A percentile compares a stretch with the other conserved stretches of the same genome.
These are phyloP conservation scores for Anarhynchus alexandrinus DNA, from an alignment of 2,113 vertebrate genomes.

Conservation along the genomic window DNA sequence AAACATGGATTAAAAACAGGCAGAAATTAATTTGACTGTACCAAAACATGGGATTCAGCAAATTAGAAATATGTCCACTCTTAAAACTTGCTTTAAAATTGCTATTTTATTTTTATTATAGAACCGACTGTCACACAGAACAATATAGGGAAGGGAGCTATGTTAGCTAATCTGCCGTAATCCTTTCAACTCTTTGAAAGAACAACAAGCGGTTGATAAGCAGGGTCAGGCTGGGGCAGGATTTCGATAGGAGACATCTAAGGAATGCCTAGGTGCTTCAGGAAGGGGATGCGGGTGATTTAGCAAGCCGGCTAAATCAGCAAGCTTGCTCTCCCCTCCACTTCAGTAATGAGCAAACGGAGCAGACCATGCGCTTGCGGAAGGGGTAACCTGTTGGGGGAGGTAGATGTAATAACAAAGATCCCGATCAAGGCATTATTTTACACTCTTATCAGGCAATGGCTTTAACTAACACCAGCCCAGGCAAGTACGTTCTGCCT, in stretches of 20 bases:
- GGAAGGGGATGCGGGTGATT: slow-evolving; percentile 36
- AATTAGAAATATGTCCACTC: neutral
- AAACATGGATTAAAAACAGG: neutral
- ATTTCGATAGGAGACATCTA: slow-evolving; percentile 52
- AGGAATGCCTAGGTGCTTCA: slow-evolving; percentile 62
- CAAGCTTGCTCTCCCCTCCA: neutral
- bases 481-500: neutral
- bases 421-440: fast-evolving
- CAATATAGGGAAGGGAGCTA: neutral
- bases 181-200: slow-evolving; percentile 51
- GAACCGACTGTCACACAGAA: neutral
- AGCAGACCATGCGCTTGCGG: neutral
- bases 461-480: neutral
- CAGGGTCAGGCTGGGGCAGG: slow-evolving; percentile 53
- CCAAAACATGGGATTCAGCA: neutral
- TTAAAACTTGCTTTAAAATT: neutral
- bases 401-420: neutral
- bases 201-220: slow-evolving; percentile 49
- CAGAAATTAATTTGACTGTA: neutral
- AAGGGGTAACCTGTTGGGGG: neutral
- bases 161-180: slow-evolving; percentile 55
- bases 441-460: neutral
- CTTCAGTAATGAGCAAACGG: neutral
- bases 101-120: slow-evolving; percentile 5
- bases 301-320: neutral